Evolutionary conservation across 2,113 vertebrate genomes (phyloP), one percentile per base, ranked within the genome.

Genomic region (Cyprinodon variegatus): DNA sequence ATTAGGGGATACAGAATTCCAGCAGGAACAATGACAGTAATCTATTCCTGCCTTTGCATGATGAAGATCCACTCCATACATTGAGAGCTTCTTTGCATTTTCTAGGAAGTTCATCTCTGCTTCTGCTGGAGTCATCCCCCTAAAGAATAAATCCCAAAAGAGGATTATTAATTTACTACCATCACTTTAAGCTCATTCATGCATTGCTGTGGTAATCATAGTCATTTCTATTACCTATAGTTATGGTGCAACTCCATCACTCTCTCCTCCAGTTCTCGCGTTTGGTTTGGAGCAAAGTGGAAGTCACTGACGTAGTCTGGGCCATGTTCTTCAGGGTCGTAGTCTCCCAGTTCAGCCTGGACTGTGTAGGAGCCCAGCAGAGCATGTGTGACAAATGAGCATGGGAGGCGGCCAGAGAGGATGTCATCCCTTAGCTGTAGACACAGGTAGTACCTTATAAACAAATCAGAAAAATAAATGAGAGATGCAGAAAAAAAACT

Each of bases 51-150:
- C 98, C 98, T 99, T 99, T 78, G 98, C 98, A 0, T 99, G 97
- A 90, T 99, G 98, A 43, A 99, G 93, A 88, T 99, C 98, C 61
- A 99, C 98, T n/a, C 98, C 98, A 0, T 99, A 99, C 98, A 99
- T 99, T 37, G 98, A 99, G 13, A 99, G 96, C 87, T 99, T 99
- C 96, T 99, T 99, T 82, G 96, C 98, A 0, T 99, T 99, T 94
- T 99, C 98, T 61, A 99, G 93, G 89, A 99, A 99, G 88, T 98
- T 98, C 86, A 99, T 96, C 91, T 99, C 98, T 0, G 98, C 98
- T 76, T 99, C 98, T 22, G 97, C 98, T 0, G 98, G 98, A 74
- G 95, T 99, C 97, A 99, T 98, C 73, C 97, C 98, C 91, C 98
- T 99, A 83, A 46, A 36, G 70, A 43, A 74, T 63, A 83, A 84